phyloP scores from a whole-genome alignment of 2,888 invertebrate genomes.

The Ethmia dodecea region DNA sequence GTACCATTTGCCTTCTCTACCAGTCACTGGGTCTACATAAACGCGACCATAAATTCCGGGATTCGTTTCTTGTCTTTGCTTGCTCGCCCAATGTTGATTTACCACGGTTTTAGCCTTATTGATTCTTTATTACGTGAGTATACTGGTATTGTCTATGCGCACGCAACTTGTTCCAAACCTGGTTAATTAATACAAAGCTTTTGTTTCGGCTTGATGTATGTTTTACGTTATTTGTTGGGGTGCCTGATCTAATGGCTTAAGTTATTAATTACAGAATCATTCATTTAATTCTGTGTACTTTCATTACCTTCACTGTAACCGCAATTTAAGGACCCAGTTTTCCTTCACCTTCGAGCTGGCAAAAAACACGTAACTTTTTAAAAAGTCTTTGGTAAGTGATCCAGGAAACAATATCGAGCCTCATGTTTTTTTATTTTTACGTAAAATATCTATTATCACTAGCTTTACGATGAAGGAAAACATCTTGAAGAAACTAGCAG shows the following conservation, averaged over 20 bases:
- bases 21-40: slow-evolving; percentile 39
- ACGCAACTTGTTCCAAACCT: slow-evolving; percentile 41
- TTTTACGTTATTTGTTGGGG: slow-evolving; percentile 4
- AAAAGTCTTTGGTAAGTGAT: no score
- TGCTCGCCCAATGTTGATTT: slow-evolving; percentile 74
- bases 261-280: not conserved
- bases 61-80: slow-evolving; percentile 74
- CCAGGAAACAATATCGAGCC: no score
- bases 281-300: no score
- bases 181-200: slow-evolving; percentile 67
- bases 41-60: slow-evolving; percentile 68
- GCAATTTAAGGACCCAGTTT: no score
- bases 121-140: slow-evolving; percentile 71
- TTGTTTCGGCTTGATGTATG: slow-evolving; percentile 53
- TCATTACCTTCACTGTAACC: no score
- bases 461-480: no score
- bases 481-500: no score
- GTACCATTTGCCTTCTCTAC: slow-evolving; percentile 41
- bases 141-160: slow-evolving; percentile 56
- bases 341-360: no score
- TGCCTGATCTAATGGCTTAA: not conserved
- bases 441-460: no score
- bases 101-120: slow-evolving; percentile 77
- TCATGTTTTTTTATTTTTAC: no score
- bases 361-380: no score